Evolutionary conservation across 2,113 vertebrate species (phyloP).

Genomic region (Vireo altiloquus): DNA sequence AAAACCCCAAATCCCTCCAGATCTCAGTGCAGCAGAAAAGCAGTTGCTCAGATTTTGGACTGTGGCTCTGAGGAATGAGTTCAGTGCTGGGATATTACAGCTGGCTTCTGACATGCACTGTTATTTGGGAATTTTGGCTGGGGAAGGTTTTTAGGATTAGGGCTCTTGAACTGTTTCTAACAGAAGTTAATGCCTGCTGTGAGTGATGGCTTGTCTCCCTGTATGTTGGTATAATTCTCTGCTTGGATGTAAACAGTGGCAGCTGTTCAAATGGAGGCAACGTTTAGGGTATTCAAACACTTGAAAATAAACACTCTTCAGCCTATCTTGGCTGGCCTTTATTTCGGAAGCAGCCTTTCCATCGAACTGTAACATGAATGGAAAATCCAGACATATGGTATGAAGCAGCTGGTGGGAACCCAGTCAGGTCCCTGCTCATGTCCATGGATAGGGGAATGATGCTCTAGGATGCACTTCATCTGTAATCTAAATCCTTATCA

Average conservation of each 20-base stretch:
- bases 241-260: not conserved
- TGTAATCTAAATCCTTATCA: not conserved
- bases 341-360: not conserved
- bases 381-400: not conserved
- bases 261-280: not conserved
- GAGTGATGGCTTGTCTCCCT: not conserved
- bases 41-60: not conserved
- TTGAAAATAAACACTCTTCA: not conserved
- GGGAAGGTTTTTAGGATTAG: not conserved
- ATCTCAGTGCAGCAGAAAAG: not conserved
- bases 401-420: not conserved
- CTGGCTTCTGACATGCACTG: not conserved
- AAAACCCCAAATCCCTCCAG: not conserved
- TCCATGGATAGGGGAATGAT: rapidly evolving
- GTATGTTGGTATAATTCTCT: not conserved
- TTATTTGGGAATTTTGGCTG: not conserved
- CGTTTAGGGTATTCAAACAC: not conserved
- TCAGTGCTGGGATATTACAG: not conserved
- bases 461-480: not conserved
- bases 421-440: not conserved
- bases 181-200: not conserved
- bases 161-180: not conserved
- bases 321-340: not conserved
- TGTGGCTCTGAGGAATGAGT: not conserved
- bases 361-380: not conserved